Conservation (phyloP, 2,113 vertebrate species). For the Enhydra lutris region DNA sequence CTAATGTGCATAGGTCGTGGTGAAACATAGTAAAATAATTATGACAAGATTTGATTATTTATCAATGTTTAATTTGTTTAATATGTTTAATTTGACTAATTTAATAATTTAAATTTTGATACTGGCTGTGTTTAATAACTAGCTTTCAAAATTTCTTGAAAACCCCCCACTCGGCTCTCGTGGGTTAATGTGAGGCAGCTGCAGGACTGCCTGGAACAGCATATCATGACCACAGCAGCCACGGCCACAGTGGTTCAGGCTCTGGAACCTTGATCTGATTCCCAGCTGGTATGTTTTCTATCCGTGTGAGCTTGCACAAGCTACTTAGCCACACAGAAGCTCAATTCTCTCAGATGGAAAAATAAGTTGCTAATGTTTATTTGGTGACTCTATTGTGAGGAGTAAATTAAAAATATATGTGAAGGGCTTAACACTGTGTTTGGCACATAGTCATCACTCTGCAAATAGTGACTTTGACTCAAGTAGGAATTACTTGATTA, state of each 20-base stretch:
- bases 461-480: constrained; percentile 3
- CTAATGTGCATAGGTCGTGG: neutral
- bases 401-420: neutral
- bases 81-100: neutral
- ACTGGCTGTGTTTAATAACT: neutral
- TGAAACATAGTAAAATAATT: neutral
- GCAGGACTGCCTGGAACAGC: neutral
- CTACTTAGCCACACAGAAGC: neutral
- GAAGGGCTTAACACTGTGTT: neutral
- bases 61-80: neutral
- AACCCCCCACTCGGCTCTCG: neutral
- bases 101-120: neutral
- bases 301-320: neutral
- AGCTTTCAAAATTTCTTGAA: neutral
- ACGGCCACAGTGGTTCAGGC: fast-evolving
- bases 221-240: neutral
- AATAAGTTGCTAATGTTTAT: neutral
- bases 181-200: neutral
- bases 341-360: constrained; percentile 18
- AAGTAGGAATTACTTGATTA: neutral
- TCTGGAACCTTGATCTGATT: too few relatives aligned
- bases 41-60: neutral
- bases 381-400: neutral
- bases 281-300: too few relatives aligned
- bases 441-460: neutral